These are phyloP conservation scores for Harpalus rubripes DNA, from an alignment of 2,888 invertebrate genomes.

Conservation along the genomic window DNA sequence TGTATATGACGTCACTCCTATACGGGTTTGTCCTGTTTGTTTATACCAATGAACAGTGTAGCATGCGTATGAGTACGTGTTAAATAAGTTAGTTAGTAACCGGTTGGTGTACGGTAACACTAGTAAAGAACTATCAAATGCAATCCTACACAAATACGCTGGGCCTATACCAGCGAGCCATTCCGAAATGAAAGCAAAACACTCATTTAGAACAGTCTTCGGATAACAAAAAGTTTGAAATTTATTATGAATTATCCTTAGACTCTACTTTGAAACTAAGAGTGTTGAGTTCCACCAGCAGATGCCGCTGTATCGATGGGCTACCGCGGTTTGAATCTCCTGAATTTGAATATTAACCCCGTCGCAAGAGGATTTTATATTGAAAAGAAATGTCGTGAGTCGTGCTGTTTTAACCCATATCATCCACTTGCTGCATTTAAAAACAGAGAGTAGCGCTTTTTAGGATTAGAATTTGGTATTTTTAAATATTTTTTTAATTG, in stretches of 20 bases:
- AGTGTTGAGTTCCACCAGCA: slow-evolving; percentile 65
- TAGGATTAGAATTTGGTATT: neutral
- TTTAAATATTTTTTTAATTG: neutral
- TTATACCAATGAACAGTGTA: neutral
- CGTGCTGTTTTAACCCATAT: neutral
- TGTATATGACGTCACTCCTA: no score
- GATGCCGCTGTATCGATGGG: slow-evolving; percentile 42
- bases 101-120: slow-evolving; percentile 31
- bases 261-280: slow-evolving; percentile 58
- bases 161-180: slow-evolving; percentile 75
- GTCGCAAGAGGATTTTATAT: slow-evolving; percentile 36
- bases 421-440: neutral
- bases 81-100: slow-evolving; percentile 28
- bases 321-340: slow-evolving; percentile 42
- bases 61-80: slow-evolving; percentile 23
- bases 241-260: slow-evolving; percentile 58
- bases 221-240: slow-evolving; percentile 58
- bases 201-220: slow-evolving; percentile 70
- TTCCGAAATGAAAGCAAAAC: slow-evolving; percentile 79
- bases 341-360: slow-evolving; percentile 23
- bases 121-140: slow-evolving; percentile 57
- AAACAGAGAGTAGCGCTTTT: no score
- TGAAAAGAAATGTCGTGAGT: neutral
- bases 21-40: no score
- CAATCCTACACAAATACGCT: slow-evolving; percentile 75